These are phyloP conservation scores for Cephus runcator DNA, from an alignment of 2,888 invertebrate species.

Conservation along the genomic window DNA sequence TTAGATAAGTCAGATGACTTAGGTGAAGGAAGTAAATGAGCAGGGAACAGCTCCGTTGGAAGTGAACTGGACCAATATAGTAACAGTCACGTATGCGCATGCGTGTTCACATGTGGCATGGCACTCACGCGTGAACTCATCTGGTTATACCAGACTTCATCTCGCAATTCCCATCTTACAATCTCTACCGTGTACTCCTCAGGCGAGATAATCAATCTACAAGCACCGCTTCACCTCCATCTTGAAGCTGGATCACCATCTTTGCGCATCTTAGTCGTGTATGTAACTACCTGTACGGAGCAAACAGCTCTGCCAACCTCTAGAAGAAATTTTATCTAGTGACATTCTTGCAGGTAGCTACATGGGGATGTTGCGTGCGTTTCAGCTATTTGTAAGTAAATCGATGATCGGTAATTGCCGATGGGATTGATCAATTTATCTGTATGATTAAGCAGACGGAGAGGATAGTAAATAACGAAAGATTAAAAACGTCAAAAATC, in stretches of 20 bases:
- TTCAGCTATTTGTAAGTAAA: not conserved
- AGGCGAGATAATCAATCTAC: constrained; percentile 41
- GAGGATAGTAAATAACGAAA: not conserved
- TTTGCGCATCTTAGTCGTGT: not conserved
- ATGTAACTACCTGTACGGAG: not conserved
- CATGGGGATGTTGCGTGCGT: not conserved
- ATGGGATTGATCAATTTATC: not conserved
- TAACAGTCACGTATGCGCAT: constrained; percentile 24
- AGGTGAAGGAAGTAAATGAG: not conserved
- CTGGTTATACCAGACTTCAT: not conserved
- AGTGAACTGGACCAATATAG: constrained; percentile 22
- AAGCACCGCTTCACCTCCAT: constrained; percentile 27
- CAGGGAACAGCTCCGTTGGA: not conserved
- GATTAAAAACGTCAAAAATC: not conserved
- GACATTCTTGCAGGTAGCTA: not conserved
- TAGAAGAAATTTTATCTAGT: not conserved
- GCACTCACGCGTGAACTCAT: not conserved
- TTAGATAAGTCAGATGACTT: not conserved
- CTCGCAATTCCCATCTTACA: constrained; percentile 2
- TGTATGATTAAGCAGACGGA: not conserved
- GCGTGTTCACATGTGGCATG: constrained; percentile 4
- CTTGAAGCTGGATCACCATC: constrained; percentile 16
- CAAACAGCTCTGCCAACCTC: not conserved
- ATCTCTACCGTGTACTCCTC: constrained; percentile 32
- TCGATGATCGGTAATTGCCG: not conserved